phyloP scores from a whole-genome alignment of 2,797 vertebrate genomes.

The Anguilla obscura region DNA sequence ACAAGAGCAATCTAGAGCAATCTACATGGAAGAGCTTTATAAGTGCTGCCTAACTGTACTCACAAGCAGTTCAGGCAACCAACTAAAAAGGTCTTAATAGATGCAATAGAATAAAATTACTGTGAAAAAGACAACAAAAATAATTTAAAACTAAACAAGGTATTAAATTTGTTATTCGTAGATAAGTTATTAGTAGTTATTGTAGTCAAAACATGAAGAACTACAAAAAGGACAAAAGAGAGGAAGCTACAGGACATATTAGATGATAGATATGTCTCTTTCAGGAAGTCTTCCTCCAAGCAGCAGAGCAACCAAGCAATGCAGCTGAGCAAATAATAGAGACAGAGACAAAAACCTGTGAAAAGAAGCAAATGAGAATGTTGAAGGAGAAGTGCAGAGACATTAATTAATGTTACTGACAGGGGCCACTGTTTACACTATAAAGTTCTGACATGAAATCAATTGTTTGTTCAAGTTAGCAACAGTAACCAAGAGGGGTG shows the following conservation, averaged over 20 bases:
- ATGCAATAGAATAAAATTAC: neutral
- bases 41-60: neutral
- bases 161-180: neutral
- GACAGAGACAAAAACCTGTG: slow-evolving; percentile 17
- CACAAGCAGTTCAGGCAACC: neutral
- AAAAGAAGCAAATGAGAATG: slow-evolving; percentile 5
- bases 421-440: neutral
- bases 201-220: neutral
- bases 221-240: neutral
- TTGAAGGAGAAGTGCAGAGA: neutral
- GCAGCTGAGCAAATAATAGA: neutral
- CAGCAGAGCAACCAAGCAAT: neutral
- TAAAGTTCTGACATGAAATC: no score
- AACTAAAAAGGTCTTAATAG: neutral
- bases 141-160: slow-evolving; percentile 3
- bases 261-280: neutral
- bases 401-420: neutral
- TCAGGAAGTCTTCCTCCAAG: neutral
- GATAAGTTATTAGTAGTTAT: neutral
- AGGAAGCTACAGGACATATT: neutral
- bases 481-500: no score
- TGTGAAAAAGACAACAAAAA: neutral
- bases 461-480: no score
- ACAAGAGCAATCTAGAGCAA: neutral
- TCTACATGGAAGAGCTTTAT: neutral